Base-by-base conservation (phyloP, 2,113 vertebrate species). In the Festucalex cinctus region DNA sequence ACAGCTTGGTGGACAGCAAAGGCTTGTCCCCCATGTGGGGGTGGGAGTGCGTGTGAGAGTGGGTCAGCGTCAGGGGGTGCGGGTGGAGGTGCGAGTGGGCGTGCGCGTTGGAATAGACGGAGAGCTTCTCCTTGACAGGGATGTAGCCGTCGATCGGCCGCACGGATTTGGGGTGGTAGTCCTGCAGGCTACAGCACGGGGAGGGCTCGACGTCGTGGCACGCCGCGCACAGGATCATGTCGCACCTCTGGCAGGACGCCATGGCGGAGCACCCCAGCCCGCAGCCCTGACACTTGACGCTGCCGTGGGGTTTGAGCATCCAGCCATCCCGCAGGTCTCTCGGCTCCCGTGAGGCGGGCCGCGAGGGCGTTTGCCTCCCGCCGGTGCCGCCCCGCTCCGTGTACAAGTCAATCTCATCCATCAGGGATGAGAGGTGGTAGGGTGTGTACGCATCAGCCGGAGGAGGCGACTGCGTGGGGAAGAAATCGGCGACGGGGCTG, bases 391-490 rank as follows among this genome's bases (percentile, higher is more conserved):
- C 65, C 0, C 93, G 87, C 68, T 98, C 97, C 0, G 97, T 97
- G 81, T 98, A 98, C 36, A 99, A 90, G 87, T 99, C 97, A 53
- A 98, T 91, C 53, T 98, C 96, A 39, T 98, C 97, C 88, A n/a
- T n/a, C n/a, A 97, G 92, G 59, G 94, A 87, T 9, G 95, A 92
- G 79, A 95, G 90, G n/a, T 95, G 91, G 85, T 94, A 89, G 51
- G 94, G 89, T 35, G 94, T 88, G 76, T 94, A 93, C 54, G 94
- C 77, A 66, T 92, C 91, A 0, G 81, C 66, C 0, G 83, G 86
- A 0, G 90, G 93, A 71, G 89, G 94, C 53, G 89, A 93, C 68
- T 95, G 92, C n/a, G 92, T 49, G 3, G 94, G 90, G 61, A 94
- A 90, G 75, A 94, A 95, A 43, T 96, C 94, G 0, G 94, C 93